Conservation (phyloP, 2,113 vertebrate genomes). For the Scartelaos histophorus region DNA sequence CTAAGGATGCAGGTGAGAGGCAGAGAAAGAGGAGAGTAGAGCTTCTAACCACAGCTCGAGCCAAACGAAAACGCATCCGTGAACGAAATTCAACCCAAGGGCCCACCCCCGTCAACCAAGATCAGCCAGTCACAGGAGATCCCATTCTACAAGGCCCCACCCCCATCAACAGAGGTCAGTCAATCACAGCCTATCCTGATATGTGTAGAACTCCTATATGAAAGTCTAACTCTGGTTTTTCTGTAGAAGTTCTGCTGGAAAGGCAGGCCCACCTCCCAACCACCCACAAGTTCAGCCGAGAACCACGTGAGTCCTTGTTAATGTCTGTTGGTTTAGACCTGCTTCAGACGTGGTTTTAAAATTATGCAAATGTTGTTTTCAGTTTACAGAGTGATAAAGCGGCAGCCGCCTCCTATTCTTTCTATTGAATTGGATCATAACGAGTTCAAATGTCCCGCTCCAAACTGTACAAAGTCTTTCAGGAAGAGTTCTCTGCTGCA, state of each 20-base stretch:
- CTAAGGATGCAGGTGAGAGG: not conserved
- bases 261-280: slow-evolving; percentile 79
- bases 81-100: not conserved
- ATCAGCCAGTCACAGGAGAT: slow-evolving; percentile 50
- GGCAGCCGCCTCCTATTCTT: slow-evolving; percentile 81
- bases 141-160: slow-evolving; percentile 19
- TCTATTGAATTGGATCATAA: slow-evolving; percentile 90
- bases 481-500: slow-evolving; percentile 94
- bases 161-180: slow-evolving; percentile 50
- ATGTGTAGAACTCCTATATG: not conserved
- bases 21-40: not conserved
- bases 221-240: not conserved
- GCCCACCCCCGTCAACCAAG: not conserved
- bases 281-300: slow-evolving; percentile 83
- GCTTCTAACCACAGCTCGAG: not conserved
- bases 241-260: slow-evolving; percentile 75
- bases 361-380: slow-evolving; percentile 17
- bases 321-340: not conserved
- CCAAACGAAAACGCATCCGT: not conserved
- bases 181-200: not conserved
- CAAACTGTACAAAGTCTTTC: slow-evolving; percentile 91
- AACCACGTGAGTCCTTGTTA: slow-evolving; percentile 74
- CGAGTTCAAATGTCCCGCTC: slow-evolving; percentile 91
- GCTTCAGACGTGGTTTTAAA: not conserved
- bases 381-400: slow-evolving; percentile 92